Evolutionary conservation across 2,113 vertebrate genomes (phyloP).

Genomic region (Tragelaphus strepsiceros): DNA sequence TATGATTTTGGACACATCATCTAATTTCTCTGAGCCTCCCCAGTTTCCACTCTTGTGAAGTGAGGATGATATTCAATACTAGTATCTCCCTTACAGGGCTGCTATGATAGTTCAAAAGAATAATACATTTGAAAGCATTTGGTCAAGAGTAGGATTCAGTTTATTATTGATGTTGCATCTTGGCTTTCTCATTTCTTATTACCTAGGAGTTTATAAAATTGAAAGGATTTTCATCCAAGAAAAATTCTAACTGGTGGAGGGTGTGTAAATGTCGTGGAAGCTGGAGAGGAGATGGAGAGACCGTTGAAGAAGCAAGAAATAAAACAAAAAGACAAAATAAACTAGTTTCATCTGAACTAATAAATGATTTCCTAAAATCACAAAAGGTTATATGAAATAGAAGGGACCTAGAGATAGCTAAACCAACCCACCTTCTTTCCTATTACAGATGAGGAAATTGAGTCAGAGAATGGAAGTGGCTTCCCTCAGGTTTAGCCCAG

Average conservation of each 20-base stretch:
- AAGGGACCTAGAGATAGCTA: neutral
- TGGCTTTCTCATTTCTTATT: neutral
- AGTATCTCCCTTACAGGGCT: neutral
- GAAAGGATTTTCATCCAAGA: neutral
- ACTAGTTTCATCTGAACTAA: neutral
- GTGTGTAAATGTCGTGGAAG: neutral
- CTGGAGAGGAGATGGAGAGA: too few species aligned
- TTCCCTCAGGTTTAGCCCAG: neutral
- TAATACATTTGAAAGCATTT: neutral
- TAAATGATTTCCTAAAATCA: neutral
- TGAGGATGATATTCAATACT: neutral
- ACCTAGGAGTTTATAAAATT: neutral
- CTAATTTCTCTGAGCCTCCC: neutral
- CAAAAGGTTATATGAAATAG: neutral
- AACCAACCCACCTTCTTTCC: neutral
- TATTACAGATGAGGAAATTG: neutral
- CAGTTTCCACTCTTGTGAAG: neutral
- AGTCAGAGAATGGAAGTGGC: neutral
- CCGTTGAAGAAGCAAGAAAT: neutral
- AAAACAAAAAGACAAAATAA: neutral
- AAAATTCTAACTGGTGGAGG: neutral
- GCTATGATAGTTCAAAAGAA: neutral
- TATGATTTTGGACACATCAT: neutral
- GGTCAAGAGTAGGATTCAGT: neutral
- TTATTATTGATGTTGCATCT: neutral